Evolutionary conservation across 2,888 invertebrate species (phyloP).

Genomic region (Selenia dentaria): DNA sequence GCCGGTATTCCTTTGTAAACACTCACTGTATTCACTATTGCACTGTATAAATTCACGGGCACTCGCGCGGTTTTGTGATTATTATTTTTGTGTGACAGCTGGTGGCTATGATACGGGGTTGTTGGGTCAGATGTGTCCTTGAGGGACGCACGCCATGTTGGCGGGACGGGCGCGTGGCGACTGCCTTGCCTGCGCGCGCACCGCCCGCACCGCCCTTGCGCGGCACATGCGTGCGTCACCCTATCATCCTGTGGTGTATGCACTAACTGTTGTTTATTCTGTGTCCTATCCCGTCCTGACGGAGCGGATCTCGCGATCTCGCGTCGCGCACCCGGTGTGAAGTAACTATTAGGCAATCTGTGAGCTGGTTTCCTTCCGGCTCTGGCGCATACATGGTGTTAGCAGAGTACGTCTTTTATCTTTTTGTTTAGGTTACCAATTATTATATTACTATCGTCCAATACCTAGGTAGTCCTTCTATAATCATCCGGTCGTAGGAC

Average conservation of each 20-base stretch:
- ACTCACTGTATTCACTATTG: slow-evolving; percentile 49
- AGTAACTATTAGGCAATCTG: not conserved
- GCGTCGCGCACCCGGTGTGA: slow-evolving; percentile 29
- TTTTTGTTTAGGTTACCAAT: no score
- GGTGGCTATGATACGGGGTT: slow-evolving; percentile 48
- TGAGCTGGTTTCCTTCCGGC: not conserved
- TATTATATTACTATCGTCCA: no score
- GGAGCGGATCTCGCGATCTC: not conserved
- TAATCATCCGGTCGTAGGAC: no score
- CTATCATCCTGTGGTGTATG: slow-evolving; percentile 39
- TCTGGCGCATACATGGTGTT: no score
- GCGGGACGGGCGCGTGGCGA: slow-evolving; percentile 78
- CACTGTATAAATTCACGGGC: slow-evolving; percentile 25
- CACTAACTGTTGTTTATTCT: not conserved
- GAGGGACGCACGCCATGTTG: slow-evolving; percentile 74
- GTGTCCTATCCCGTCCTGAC: not conserved
- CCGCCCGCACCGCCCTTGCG: slow-evolving; percentile 60
- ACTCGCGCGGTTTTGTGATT: slow-evolving; percentile 29
- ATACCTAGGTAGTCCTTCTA: no score
- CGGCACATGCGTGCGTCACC: slow-evolving; percentile 76
- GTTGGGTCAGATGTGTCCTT: slow-evolving; percentile 68
- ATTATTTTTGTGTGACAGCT: slow-evolving; percentile 20
- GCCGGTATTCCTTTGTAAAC: slow-evolving; percentile 63
- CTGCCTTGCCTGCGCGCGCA: slow-evolving; percentile 81
- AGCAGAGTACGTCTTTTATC: no score